Conservation (phyloP, 2,113 vertebrate species). For the Heterotis niloticus region DNA sequence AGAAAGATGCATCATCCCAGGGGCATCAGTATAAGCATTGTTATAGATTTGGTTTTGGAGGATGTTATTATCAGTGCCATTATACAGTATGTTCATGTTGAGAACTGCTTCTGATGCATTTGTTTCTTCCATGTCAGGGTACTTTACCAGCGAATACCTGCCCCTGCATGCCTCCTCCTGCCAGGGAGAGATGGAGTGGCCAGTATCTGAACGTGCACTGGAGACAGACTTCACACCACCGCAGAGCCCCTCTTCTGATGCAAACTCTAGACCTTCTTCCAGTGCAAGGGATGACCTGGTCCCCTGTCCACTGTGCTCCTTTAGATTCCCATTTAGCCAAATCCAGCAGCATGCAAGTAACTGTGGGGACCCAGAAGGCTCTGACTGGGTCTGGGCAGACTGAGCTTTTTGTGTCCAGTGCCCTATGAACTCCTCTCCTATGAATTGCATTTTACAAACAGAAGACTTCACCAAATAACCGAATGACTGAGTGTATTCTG, state of each 20-base stretch:
- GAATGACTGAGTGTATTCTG: neutral
- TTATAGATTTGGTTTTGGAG: neutral
- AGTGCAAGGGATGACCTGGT: slow-evolving; percentile 34
- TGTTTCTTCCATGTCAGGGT: slow-evolving; percentile 38
- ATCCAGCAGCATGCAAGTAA: slow-evolving; percentile 61
- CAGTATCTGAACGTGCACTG: neutral
- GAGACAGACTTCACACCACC: slow-evolving; percentile 25
- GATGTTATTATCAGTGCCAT: neutral
- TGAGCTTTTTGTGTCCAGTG: neutral
- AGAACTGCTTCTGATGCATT: neutral
- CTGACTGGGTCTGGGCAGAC: slow-evolving; percentile 34
- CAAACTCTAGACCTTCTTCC: slow-evolving; percentile 33
- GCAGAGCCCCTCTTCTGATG: slow-evolving; percentile 23
- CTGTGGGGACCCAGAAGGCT: slow-evolving; percentile 51
- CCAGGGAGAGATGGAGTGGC: slow-evolving; percentile 48
- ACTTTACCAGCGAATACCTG: slow-evolving; percentile 54
- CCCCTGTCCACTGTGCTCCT: slow-evolving; percentile 59
- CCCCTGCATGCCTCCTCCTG: slow-evolving; percentile 55
- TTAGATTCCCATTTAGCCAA: slow-evolving; percentile 42
- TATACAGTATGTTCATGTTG: neutral
- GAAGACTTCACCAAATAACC: too few species aligned
- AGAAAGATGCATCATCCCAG: slow-evolving; percentile 2
- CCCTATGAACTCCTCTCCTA: neutral
- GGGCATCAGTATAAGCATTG: neutral
- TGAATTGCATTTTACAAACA: too few species aligned